A percentile compares a stretch with the other conserved stretches of the same genome.
phyloP scores from a whole-genome alignment of 2,797 vertebrate genomes.

The Tragopan temminckii region DNA sequence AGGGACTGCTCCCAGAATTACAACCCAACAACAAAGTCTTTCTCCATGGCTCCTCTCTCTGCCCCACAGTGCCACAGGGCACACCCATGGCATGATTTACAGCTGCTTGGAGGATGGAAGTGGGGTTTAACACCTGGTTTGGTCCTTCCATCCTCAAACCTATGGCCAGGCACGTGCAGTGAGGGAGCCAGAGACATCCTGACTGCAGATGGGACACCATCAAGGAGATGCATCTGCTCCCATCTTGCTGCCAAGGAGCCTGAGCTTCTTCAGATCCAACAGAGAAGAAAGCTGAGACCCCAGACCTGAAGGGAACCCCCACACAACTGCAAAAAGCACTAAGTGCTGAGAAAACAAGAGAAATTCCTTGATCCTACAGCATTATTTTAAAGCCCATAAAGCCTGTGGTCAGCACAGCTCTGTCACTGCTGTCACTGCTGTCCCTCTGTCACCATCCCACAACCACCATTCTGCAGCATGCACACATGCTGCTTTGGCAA shows the following conservation, averaged over 20 bases:
- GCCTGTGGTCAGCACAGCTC: rapidly evolving
- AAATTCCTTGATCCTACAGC: neutral
- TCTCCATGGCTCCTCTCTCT: neutral
- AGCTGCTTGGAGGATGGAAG: neutral
- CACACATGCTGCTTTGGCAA: neutral
- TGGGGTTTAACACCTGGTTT: neutral
- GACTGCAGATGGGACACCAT: rapidly evolving
- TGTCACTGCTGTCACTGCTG: too few relatives aligned
- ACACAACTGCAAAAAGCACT: neutral
- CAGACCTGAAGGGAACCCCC: neutral
- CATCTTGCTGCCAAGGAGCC: neutral
- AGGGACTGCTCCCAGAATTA: neutral
- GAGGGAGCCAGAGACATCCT: neutral
- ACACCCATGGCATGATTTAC: neutral
- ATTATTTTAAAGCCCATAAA: rapidly evolving
- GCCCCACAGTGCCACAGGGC: neutral
- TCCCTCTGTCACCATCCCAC: neutral
- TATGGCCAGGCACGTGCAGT: neutral
- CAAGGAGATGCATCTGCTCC: neutral
- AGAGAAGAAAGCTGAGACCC: neutral
- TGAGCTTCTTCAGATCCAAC: neutral
- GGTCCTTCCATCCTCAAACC: neutral
- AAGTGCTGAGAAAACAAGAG: neutral
- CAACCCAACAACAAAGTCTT: too few relatives aligned
- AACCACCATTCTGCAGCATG: rapidly evolving